These are phyloP conservation scores for Branchellion lobata DNA, from an alignment of 2,888 invertebrate genomes.

Conservation along the genomic window DNA sequence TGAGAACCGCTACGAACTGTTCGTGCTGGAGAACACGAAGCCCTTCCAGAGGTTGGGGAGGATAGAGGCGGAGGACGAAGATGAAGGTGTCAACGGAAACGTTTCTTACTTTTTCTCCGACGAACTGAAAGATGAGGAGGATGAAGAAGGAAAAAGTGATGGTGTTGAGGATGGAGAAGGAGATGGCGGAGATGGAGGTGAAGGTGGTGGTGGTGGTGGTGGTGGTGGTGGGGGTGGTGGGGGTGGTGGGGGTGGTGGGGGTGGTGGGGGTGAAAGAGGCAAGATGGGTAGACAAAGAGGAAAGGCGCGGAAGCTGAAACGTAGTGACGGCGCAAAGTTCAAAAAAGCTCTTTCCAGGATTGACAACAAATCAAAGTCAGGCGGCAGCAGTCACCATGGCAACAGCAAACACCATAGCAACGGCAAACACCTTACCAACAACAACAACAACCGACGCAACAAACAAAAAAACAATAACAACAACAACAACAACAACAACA, in stretches of 20 bases:
- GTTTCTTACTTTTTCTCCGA: slow-evolving; percentile 77
- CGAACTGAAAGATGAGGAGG: not conserved
- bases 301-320: not conserved
- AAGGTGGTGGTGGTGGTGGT: too few relatives aligned
- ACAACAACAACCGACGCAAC: not conserved
- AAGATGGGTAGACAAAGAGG: not conserved
- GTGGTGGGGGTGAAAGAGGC: too few relatives aligned
- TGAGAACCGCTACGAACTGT: slow-evolving; percentile 68
- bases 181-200: too few relatives aligned
- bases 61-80: slow-evolving; percentile 60
- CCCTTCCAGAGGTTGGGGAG: not conserved
- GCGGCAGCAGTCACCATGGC: too few relatives aligned
- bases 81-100: slow-evolving; percentile 81
- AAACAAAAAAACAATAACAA: too few relatives aligned
- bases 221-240: too few relatives aligned
- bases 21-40: slow-evolving; percentile 73
- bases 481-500: not conserved
- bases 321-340: not conserved
- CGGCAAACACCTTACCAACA: not conserved
- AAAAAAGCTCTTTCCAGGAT: too few relatives aligned
- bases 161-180: too few relatives aligned
- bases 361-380: not conserved
- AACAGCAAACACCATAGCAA: too few relatives aligned
- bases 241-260: too few relatives aligned
- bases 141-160: too few relatives aligned